Conservation (phyloP, 2,888 invertebrate species). For the Ochropacha duplaris region DNA sequence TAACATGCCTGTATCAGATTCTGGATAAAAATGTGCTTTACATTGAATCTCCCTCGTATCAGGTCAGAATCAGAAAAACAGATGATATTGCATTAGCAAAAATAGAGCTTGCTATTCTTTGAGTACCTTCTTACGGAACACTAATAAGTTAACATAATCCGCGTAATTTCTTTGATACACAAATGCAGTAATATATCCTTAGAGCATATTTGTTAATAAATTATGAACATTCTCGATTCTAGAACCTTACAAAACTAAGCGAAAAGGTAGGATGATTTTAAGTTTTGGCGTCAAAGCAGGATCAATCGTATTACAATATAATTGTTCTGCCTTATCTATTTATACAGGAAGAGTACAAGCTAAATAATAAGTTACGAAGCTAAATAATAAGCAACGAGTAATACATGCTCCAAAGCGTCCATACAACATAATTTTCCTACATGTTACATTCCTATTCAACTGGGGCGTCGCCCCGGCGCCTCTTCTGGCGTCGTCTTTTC, state of each 20-base stretch:
- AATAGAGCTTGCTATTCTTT: too few species aligned
- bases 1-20: not conserved
- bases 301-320: too few species aligned
- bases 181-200: not conserved
- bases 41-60: too few species aligned
- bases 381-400: slow-evolving; percentile 3
- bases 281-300: not conserved
- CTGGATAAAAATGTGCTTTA: slow-evolving; percentile 4
- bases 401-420: slow-evolving; percentile 4
- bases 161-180: not conserved
- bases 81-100: too few species aligned
- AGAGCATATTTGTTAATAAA: not conserved
- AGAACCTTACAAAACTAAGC: not conserved
- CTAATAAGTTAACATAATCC: too few species aligned
- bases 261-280: not conserved
- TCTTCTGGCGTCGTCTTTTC: slow-evolving; percentile 50
- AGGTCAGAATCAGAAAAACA: too few species aligned
- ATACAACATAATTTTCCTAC: slow-evolving; percentile 28
- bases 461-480: slow-evolving; percentile 48
- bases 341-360: not conserved
- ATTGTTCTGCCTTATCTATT: not conserved
- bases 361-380: slow-evolving; percentile 4
- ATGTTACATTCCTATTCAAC: slow-evolving; percentile 49
- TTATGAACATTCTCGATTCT: not conserved
- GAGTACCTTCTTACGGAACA: too few species aligned